Conservation (phyloP, 2,888 invertebrate species). For the Halocaridina rubra region DNA sequence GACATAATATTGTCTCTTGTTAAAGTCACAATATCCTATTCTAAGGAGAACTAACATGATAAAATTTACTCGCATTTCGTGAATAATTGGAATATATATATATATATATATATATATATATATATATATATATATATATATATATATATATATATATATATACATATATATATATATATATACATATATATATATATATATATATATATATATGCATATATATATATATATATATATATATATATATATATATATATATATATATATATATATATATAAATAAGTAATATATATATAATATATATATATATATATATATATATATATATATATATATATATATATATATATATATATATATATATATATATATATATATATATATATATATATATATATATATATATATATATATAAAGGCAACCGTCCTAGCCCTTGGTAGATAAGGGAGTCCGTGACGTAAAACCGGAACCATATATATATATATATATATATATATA, state of each 20-base stretch:
- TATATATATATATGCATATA: not conserved
- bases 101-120: not conserved
- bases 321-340: not conserved
- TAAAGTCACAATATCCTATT: too few species aligned
- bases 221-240: conserved; percentile 11
- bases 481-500: too few species aligned
- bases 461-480: too few species aligned
- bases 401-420: too few species aligned
- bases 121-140: not conserved
- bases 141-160: not conserved
- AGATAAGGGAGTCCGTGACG: too few species aligned
- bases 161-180: conserved; percentile 19
- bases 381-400: too few species aligned
- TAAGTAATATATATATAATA: not conserved
- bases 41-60: too few species aligned
- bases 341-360: not conserved
- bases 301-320: conserved; percentile 11
- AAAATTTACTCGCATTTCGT: too few species aligned
- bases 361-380: not conserved
- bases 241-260: not conserved
- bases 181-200: conserved; percentile 6
- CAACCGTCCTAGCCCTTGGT: too few species aligned
- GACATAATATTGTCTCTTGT: too few species aligned
- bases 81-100: not conserved
- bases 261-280: not conserved